Evolutionary conservation across 2,888 invertebrate genomes (phyloP), one percentile per base, ranked within the genome.

Genomic region (Noctua janthe): DNA sequence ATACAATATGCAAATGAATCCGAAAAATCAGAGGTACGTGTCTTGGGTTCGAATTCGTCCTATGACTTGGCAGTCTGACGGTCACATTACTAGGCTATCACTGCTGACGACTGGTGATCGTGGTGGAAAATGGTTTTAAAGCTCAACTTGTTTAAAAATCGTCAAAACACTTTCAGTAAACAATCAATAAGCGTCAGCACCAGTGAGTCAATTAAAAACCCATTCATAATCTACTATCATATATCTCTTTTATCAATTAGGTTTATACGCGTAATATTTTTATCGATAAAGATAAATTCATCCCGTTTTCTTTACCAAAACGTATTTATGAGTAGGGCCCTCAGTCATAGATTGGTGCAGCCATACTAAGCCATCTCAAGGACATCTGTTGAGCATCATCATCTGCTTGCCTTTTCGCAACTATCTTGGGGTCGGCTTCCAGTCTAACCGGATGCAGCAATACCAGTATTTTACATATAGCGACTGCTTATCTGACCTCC

Each of bases 211-310:
- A 10, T 29, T 8, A 8, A 51, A 73, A 71, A 29, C 29, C 71
- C 71, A 29, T 56, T 71, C 35, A 71, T 71, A 35, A 70, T 69
- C 51, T 23, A 23, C 23, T 70, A 47, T 47, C 43, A 66, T 74
- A 35, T 54, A 76, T 75, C 29, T 17, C 43, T 56, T 15, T 13
- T 56, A 43, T 47, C 54, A 23, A 56, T 76, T 74, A 23, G 17
- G 43, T 75, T 47, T 56, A 29, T 5, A 29, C 23, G 29, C 7
- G 23, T 39, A n/a, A 51, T 51, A 4, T 35, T 56, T 56, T 56
- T 29, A 7, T 23, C 17, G 54, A 35, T 76, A 47, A 29, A 13
- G 17, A 29, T 43, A 29, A 13, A 11, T n/a, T 49, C 39, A 20
- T 72, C 13, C 17, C 17, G 43, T 20, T 47, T 20, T 29, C 15